These are phyloP conservation scores for Crotalus horridus DNA, from an alignment of 2,113 vertebrate genomes.

Conservation along the genomic window DNA sequence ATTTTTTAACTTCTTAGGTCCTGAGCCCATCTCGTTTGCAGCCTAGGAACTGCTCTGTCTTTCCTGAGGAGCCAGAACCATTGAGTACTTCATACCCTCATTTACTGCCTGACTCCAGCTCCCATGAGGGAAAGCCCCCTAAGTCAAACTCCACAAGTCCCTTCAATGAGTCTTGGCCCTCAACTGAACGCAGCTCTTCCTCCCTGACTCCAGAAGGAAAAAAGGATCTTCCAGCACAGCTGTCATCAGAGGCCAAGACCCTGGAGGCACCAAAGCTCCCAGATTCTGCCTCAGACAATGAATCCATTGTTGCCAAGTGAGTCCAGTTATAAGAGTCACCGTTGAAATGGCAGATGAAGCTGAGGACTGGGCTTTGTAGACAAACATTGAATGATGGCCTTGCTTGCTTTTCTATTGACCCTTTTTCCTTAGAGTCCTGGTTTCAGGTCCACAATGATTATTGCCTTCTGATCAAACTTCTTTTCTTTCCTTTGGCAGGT, in stretches of 20 bases:
- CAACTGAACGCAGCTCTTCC: slow-evolving; percentile 58
- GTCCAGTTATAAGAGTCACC: neutral
- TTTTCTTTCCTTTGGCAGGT: slow-evolving; percentile 63
- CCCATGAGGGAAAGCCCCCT: neutral
- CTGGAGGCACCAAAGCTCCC: slow-evolving; percentile 1
- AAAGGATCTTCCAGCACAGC: neutral
- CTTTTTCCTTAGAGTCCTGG: neutral
- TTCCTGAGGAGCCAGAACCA: neutral
- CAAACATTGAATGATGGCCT: neutral
- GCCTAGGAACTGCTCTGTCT: slow-evolving; percentile 14
- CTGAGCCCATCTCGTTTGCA: slow-evolving; percentile 57
- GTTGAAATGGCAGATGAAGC: neutral
- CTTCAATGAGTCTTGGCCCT: slow-evolving; percentile 75
- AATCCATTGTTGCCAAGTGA: slow-evolving; percentile 80
- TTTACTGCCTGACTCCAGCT: slow-evolving; percentile 20
- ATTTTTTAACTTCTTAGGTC: slow-evolving; percentile 51
- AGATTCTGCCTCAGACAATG: slow-evolving; percentile 40
- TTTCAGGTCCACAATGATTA: neutral
- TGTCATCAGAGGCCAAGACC: slow-evolving; percentile 13
- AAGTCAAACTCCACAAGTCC: slow-evolving; percentile 48
- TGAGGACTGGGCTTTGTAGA: neutral
- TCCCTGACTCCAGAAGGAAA: slow-evolving; percentile 35
- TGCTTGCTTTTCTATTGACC: neutral
- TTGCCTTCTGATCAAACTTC: neutral
- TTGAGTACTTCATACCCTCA: slow-evolving; percentile 25